Base-by-base conservation (phyloP, 2,797 vertebrate genomes). In the Danio kyathit region DNA sequence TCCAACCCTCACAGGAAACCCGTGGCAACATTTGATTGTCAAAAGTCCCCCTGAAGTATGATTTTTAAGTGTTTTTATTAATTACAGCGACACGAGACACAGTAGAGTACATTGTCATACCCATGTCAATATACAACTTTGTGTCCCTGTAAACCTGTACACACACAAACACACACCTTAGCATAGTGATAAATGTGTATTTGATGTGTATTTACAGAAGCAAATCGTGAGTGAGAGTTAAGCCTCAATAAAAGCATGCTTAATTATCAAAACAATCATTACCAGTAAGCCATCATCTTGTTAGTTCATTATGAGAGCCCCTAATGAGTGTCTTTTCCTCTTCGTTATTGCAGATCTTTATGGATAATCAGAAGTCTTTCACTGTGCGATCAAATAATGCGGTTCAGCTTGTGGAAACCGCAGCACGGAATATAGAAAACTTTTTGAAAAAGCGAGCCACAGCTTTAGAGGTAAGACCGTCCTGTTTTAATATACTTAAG, bases 381-480 rank as follows among this genome's bases (percentile, higher is more conserved):
- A 96, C 93, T 4, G 95, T 99, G 87, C 94, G 97, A 89, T 91
- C 96, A 71, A 99, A 99, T 71, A 96, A 98, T 14, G 97, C 98
- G 13, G 94, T 94, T 59, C 95, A 96, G 87, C 93, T 99, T 81
- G 98, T 99, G 88, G 96, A 95, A 89, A 93, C 96, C 85, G 97
- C 97, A 64, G 96, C 98, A 63, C 94, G 94, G 84, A 97, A 98
- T 83, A 98, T 99, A 75, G 97, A 99, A 89, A 96, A 97, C 87
- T 96, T 99, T 86, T 91, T 99, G 21, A 94, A 90, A 86, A 99
- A 98, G 87, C 94, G 97, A 83, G 96, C 97, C 7, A 95, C 95
- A 87, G 97, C 97, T 59, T 92, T 99, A 84, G 94, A 97, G 96
- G 98, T 99, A 92, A 94, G 94, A 84, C 66, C 66, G 72, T 19